Base-by-base conservation (phyloP, 2,113 vertebrate species). In the Oncorhynchus masou region DNA sequence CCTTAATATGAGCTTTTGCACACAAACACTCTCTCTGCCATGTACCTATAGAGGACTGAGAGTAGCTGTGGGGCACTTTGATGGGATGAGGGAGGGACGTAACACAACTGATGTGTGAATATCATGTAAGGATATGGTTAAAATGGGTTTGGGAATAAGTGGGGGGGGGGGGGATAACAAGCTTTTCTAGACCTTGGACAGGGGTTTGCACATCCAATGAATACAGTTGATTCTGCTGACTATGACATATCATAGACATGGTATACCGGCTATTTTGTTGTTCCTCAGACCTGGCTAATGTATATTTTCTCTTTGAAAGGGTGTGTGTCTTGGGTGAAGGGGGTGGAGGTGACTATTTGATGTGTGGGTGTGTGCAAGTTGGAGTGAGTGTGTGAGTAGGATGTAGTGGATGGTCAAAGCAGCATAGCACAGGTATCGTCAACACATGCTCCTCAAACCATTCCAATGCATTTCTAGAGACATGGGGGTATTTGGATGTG, bases 1-100 rank as follows among this genome's bases (percentile, higher is more conserved):
- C 90, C 92, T 92, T 93, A 94, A 92, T 92, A 92, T 92, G 90
- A 93, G 91, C 89, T 92, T 85, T 87, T 89, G 85, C 89, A 91
- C 90, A 90, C 92, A 86, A 88, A 91, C 88, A 93, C 83, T 45
- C 39, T 45, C 8, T 90, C 81, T 88, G 90, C 85, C 84, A 79
- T 84, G 68, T 76, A 65, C 60, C 69, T 72, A 76, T 77, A 86
- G 81, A 82, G 80, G 76, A 22, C 66, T 79, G 88, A 90, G 91
- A 92, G 81, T 91, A 92, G 91, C 88, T 77, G 79, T 83, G 83
- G 88, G 90, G 83, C 77, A 78, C 75, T 84, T 85, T 87, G 84
- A 85, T 84, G 88, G 79, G 87, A 62, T 51, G 70, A 74, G 76
- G 86, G 89, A 87, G 77, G 86, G 83, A 85, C 82, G 85, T 87